Conservation (phyloP, 2,888 invertebrate species). For the Penaeus monodon region DNA sequence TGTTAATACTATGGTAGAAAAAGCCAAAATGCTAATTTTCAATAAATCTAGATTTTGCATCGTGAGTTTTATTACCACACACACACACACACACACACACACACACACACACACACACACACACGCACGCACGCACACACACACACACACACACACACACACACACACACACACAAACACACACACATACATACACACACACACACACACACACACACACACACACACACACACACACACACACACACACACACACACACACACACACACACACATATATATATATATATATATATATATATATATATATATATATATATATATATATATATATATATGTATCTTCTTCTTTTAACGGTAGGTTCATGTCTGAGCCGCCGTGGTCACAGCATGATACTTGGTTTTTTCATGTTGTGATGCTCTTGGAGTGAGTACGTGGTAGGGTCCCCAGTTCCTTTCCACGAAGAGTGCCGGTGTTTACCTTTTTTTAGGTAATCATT, state of each 20-base stretch:
- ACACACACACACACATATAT: neutral
- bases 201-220: neutral
- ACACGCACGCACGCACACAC: neutral
- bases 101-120: conserved; percentile 16
- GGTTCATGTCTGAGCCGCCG: no score
- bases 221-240: neutral
- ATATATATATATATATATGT: neutral
- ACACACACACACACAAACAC: neutral
- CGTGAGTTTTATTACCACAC: no score
- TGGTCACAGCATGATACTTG: no score
- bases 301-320: neutral
- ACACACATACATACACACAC: conserved; percentile 1
- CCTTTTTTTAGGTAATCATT: no score
- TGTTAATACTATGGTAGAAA: no score
- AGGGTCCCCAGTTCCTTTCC: no score
- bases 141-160: neutral
- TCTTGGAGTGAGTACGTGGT: no score
- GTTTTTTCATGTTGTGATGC: no score
- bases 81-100: conserved; percentile 13
- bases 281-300: neutral
- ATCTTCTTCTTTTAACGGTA: no score
- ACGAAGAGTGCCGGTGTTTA: no score
- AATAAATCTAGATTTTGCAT: no score
- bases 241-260: neutral
- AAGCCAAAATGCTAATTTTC: no score